phyloP scores from a whole-genome alignment of 2,888 invertebrate species.

The Conomelus anceps region DNA sequence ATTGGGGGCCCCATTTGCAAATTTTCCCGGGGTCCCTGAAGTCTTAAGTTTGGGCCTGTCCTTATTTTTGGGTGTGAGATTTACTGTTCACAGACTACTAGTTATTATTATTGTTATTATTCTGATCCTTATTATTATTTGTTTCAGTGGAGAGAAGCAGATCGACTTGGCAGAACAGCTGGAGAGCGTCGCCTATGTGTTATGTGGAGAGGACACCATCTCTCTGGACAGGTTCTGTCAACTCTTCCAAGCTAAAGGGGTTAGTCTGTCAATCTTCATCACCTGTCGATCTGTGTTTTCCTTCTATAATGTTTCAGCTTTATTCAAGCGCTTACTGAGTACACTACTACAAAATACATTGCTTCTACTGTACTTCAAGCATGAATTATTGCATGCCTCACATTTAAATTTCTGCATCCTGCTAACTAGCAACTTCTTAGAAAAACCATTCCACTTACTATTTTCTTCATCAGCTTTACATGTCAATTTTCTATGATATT shows the following conservation, averaged over 20 bases:
- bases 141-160: slow-evolving; percentile 70
- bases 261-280: slow-evolving; percentile 44
- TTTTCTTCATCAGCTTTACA: neutral
- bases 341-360: neutral
- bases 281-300: neutral
- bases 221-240: slow-evolving; percentile 63
- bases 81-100: too few species aligned
- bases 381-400: neutral
- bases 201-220: slow-evolving; percentile 72
- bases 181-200: slow-evolving; percentile 77
- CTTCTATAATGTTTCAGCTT: neutral
- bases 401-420: neutral
- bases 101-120: too few species aligned
- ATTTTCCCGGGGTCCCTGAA: too few species aligned
- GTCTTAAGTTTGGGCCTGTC: too few species aligned
- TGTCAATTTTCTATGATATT: neutral
- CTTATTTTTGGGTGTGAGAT: too few species aligned
- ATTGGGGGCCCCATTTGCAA: too few species aligned
- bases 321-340: neutral
- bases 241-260: slow-evolving; percentile 76
- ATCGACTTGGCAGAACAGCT: slow-evolving; percentile 78
- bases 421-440: neutral
- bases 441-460: neutral
- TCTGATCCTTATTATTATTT: neutral
- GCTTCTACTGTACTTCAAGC: neutral